Evolutionary conservation across 2,888 invertebrate species (phyloP).

Genomic region (Dasysyrphus tricinctus): DNA sequence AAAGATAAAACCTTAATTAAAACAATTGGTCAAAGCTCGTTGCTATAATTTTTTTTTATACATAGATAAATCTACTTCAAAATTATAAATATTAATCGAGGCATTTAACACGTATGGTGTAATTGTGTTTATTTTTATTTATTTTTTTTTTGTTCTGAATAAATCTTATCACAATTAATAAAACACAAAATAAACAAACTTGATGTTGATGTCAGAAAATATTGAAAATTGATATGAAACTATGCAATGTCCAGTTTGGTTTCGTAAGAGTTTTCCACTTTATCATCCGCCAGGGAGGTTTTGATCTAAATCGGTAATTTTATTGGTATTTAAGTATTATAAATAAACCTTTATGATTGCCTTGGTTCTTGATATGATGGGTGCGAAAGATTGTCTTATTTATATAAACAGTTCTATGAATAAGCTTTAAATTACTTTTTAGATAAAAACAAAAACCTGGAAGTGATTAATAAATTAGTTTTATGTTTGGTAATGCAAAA

Average conservation of each 20-base stretch:
- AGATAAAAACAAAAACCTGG: no score
- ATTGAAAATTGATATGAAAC: slow-evolving; percentile 1
- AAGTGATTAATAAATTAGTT: no score
- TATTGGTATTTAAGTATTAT: no score
- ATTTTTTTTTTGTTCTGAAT: not conserved
- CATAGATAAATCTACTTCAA: slow-evolving; percentile 5
- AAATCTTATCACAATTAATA: not conserved
- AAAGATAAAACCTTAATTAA: not conserved
- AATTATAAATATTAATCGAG: slow-evolving; percentile 4
- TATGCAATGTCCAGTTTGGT: not conserved
- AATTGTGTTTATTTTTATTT: not conserved
- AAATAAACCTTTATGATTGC: no score
- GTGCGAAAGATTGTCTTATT: no score
- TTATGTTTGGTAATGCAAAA: no score
- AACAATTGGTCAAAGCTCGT: slow-evolving; percentile 5
- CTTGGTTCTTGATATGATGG: no score
- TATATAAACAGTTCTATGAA: no score
- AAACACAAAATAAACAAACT: slow-evolving; percentile 1
- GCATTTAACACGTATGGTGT: not conserved
- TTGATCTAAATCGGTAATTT: no score
- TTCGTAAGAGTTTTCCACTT: no score
- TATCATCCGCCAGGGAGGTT: no score
- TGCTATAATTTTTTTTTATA: not conserved
- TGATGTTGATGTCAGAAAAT: not conserved
- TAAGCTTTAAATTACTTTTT: no score